Conservation (phyloP, 2,888 invertebrate genomes). For the Orthosia gracilis region DNA sequence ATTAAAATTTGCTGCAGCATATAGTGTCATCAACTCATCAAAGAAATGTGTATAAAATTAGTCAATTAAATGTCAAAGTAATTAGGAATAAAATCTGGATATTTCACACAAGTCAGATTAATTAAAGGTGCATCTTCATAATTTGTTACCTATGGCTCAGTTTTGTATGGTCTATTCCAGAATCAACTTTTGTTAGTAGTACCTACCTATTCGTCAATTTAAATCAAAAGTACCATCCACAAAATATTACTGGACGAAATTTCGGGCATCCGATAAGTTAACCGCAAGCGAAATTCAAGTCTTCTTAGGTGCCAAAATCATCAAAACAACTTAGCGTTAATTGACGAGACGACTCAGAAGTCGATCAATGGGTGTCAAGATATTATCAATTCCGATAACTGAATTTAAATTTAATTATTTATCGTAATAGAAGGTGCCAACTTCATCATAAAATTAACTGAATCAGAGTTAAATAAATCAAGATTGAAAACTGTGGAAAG, state of each 20-base stretch:
- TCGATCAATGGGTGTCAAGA: slow-evolving; percentile 23
- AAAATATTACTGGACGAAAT: slow-evolving; percentile 1
- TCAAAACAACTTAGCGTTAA: slow-evolving; percentile 42
- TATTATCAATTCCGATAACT: slow-evolving; percentile 28
- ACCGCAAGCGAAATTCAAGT: slow-evolving; percentile 27
- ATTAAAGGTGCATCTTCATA: no score
- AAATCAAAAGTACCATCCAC: no score
- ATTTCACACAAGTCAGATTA: no score
- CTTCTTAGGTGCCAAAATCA: slow-evolving; percentile 19
- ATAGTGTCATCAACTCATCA: no score
- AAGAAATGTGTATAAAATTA: no score
- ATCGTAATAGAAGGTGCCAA: slow-evolving; percentile 31
- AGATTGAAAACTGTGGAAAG: slow-evolving; percentile 16
- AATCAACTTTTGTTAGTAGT: background rate
- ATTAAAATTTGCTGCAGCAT: no score
- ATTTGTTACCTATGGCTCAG: no score
- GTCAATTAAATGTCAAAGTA: no score
- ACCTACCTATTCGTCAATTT: background rate
- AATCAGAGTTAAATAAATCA: slow-evolving; percentile 15
- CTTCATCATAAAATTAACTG: slow-evolving; percentile 24
- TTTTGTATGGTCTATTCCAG: background rate
- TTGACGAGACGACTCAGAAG: slow-evolving; percentile 14
- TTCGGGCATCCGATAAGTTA: slow-evolving; percentile 11
- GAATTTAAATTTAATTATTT: slow-evolving; percentile 43
- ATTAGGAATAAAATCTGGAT: no score